Conservation (phyloP, 2,888 invertebrate genomes). For the Ormyrus thymus region DNA sequence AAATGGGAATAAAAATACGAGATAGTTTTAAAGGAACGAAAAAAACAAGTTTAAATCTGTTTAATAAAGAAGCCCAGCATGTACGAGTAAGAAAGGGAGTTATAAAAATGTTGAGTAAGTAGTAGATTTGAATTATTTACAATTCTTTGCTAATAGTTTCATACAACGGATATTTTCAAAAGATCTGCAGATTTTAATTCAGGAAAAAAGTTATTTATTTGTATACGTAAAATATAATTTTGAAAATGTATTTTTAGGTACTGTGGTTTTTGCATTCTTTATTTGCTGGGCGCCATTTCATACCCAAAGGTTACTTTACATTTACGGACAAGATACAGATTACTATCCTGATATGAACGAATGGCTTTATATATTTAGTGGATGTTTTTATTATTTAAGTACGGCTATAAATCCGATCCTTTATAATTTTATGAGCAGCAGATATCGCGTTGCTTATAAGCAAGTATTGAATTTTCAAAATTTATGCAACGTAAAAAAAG, state of each 20-base stretch:
- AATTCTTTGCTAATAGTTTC: no score
- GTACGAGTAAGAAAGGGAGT: constrained; percentile 85
- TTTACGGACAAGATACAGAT: constrained; percentile 81
- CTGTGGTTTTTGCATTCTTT: constrained; percentile 95
- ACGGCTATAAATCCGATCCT: constrained; percentile 92
- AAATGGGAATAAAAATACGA: constrained; percentile 84
- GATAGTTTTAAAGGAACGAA: constrained; percentile 31
- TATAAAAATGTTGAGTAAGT: constrained; percentile 87
- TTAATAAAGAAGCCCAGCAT: constrained; percentile 82
- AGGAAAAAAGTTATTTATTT: no score
- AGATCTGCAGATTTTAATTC: no score
- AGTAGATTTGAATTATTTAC: background rate
- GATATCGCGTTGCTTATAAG: constrained; percentile 86
- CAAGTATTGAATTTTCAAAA: constrained; percentile 74
- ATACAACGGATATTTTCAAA: no score
- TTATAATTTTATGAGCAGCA: constrained; percentile 88
- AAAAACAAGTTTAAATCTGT: constrained; percentile 77
- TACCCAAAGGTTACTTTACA: constrained; percentile 89
- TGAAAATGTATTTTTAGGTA: constrained; percentile 80
- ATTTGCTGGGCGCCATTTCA: constrained; percentile 98
- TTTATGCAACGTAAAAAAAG: constrained; percentile 14
- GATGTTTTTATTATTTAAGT: constrained; percentile 87
- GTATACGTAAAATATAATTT: background rate
- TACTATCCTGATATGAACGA: constrained; percentile 83
- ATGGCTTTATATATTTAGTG: constrained; percentile 87